Evolutionary conservation across 2,113 vertebrate species (phyloP).

Genomic region (Astur gentilis): DNA sequence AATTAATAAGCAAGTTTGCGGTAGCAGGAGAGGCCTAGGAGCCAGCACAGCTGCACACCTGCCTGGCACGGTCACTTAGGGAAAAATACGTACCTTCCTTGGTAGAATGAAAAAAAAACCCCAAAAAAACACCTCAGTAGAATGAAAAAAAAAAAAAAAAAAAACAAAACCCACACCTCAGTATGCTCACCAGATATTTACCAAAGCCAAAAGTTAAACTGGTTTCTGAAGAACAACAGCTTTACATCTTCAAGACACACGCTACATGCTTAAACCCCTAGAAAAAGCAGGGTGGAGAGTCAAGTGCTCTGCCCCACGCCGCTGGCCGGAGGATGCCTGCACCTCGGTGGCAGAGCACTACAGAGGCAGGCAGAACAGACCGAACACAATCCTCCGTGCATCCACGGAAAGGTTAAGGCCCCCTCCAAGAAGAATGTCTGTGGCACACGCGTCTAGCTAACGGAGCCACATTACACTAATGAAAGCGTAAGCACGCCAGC

Average conservation of each 20-base stretch:
- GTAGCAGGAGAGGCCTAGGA: background rate
- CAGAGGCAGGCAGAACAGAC: background rate
- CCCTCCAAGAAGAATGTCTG: background rate
- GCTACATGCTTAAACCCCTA: background rate
- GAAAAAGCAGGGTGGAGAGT: background rate
- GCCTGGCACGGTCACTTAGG: background rate
- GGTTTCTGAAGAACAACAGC: background rate
- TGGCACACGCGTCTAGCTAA: background rate
- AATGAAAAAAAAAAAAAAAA: no score
- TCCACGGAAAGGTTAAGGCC: background rate
- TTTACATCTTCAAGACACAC: background rate
- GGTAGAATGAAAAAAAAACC: background rate
- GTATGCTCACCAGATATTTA: background rate
- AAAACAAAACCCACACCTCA: background rate
- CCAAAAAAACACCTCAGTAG: background rate
- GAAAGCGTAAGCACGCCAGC: background rate
- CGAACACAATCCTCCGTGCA: background rate
- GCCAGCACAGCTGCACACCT: fast-evolving
- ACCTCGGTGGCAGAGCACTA: background rate
- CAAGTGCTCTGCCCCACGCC: background rate
- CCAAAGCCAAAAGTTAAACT: background rate
- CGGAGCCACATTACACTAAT: fast-evolving
- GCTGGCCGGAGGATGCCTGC: background rate
- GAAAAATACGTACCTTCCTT: background rate
- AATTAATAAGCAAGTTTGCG: background rate